These are phyloP conservation scores for Furnarius figulus DNA, from an alignment of 2,113 vertebrate species.

Conservation along the genomic window DNA sequence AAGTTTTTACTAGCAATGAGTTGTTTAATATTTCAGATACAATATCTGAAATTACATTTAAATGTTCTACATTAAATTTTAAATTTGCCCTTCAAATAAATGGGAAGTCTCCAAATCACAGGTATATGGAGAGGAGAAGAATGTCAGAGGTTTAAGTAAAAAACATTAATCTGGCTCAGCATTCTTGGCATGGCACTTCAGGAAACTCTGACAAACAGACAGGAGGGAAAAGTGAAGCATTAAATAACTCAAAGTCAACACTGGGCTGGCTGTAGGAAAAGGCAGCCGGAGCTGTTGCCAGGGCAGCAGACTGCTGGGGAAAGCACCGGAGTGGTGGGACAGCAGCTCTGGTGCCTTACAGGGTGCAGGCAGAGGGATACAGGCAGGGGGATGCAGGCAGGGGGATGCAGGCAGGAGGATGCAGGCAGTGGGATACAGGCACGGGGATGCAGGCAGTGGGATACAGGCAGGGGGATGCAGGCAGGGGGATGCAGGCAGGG, in stretches of 20 bases:
- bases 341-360: background rate
- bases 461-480: background rate
- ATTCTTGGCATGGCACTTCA: background rate
- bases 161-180: background rate
- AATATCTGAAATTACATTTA: background rate
- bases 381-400: background rate
- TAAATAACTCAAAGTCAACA: background rate
- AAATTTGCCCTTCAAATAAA: background rate
- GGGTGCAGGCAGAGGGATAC: background rate
- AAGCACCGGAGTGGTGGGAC: accelerated
- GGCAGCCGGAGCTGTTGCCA: accelerated
- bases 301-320: background rate
- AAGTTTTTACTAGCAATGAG: background rate
- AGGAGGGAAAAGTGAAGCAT: background rate
- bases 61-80: background rate
- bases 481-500: background rate
- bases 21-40: background rate
- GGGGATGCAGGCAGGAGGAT: background rate
- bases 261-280: background rate
- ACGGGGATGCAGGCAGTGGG: background rate
- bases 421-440: background rate
- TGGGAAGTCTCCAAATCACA: background rate
- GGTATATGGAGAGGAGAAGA: background rate
- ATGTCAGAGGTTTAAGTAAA: background rate
- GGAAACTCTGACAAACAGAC: constrained; percentile 31